Evolutionary conservation across 1,140 invertebrate genomes (phyloP), one percentile per base, ranked within the genome.

Genomic region (Anadara kagoshimensis): DNA sequence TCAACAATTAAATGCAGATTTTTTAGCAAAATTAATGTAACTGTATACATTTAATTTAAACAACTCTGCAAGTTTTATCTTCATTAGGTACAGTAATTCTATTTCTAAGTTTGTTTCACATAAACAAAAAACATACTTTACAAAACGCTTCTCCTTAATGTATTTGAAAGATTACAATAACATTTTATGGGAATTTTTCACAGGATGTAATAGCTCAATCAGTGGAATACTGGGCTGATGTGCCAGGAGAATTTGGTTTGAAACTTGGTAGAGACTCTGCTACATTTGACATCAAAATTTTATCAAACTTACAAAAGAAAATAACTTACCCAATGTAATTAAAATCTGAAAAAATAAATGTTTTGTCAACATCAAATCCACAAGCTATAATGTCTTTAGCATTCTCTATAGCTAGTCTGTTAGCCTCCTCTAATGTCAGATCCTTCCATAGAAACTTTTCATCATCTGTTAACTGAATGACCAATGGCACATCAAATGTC

Each of bases 371-470:
- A 90, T 99, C 95, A 90, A 99, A 99, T n/a, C 98, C 98, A 85
- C 96, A 93, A 14, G 98, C 97, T 79, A 99, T 98, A 62, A 99
- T 99, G 89, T 99, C 98, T 90, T 98, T 99, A 0, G 95, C 94
- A 91, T 99, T 99, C 86, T 96, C 94, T 71, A 93, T 91, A 0
- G 96, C 94, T 85, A 99, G 91, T 86, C 94, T 93, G 47, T 95
- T 93, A 0, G 95, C 93, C 77, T 98, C 94, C 84, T 99, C 97
- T 24, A 98, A 84, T 76, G 93, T 94, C 26, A 99, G 89, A 88
- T 99, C 96, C 89, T 96, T 98, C 98, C 98, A 99, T 80, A 99
- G 92, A 43, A 94, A 96, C 87, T 99, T 99, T 89, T 99, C 98
- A 90, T 99, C 98, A 87, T 99, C 98, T 0, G 98, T 99, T 73